Percentiles rank a stretch among this genome's conserved stretches.
phyloP scores from a whole-genome alignment of 2,797 vertebrate genomes.

The Anguilla pacifica region DNA sequence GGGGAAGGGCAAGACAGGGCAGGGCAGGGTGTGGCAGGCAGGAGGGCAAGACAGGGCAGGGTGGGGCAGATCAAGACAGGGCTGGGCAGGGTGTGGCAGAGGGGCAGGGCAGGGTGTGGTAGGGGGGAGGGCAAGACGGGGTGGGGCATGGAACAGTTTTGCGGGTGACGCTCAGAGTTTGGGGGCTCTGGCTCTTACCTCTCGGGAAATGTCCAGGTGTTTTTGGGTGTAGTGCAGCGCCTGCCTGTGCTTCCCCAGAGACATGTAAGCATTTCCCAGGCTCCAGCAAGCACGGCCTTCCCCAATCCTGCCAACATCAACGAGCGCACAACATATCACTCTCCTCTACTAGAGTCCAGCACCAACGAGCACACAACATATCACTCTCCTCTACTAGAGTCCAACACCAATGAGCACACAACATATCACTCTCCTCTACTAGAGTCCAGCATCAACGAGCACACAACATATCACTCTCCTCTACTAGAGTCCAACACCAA shows the following conservation, averaged over 20 bases:
- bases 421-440: too few relatives aligned
- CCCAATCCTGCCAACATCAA: slow-evolving; percentile 79
- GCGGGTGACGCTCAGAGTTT: background rate
- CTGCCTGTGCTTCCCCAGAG: slow-evolving; percentile 86
- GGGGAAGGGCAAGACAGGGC: too few relatives aligned
- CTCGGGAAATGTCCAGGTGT: slow-evolving; percentile 91
- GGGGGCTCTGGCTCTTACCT: slow-evolving; percentile 71
- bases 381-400: background rate
- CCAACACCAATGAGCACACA: too few relatives aligned
- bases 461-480: too few relatives aligned
- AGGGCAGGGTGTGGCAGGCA: too few relatives aligned
- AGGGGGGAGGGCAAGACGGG: background rate
- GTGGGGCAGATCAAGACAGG: too few relatives aligned
- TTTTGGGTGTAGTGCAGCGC: slow-evolving; percentile 88
- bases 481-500: too few relatives aligned
- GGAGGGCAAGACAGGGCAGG: too few relatives aligned
- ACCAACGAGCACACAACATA: background rate
- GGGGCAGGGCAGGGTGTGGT: too few relatives aligned
- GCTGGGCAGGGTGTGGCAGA: too few relatives aligned
- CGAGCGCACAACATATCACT: slow-evolving; percentile 28
- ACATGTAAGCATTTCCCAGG: slow-evolving; percentile 90
- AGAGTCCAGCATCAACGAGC: background rate
- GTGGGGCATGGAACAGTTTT: background rate
- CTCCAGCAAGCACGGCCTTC: slow-evolving; percentile 98
- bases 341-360: background rate